Evolutionary conservation across 1,140 invertebrate genomes (phyloP), one percentile per base, ranked within the genome.

Genomic region (Cyphomyrmex costatus): DNA sequence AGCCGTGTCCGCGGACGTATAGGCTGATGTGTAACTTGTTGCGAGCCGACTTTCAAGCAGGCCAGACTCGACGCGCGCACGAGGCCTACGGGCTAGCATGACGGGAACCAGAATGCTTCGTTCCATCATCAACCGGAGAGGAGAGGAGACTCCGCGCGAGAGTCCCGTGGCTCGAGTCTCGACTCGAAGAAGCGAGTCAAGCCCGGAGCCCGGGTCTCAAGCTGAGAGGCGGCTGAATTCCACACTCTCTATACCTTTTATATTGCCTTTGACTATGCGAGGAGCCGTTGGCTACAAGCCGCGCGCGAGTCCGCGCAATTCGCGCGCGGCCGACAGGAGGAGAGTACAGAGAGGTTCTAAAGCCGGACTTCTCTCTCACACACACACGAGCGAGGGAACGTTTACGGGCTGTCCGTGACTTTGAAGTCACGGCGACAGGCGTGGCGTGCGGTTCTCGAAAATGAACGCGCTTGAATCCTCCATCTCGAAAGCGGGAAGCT

Each of bases 171-270:
- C 89, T 91, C 88, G 83, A 93, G 91, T 91, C n/a, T n/a, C 92
- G 77, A 80, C 77, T 84, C 82, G 86, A 73, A 85, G 85, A 90
- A 88, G 86, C 86, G 74, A 86, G 85, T 88, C 82, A 85, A 86
- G 73, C 80, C 71, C 71, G 71, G 82, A 85, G 82, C 83, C 53
- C 87, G 84, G 86, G 92, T 92, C 91, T 94, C 93, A 94, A 94
- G 93, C 93, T 93, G 93, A 93, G 93, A 94, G 92, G 87, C 93
- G 92, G 89, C 93, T 93, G 93, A 94, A 94, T 94, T 94, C 93
- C 93, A 93, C 91, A 91, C 91, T 92, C 92, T 92, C 92, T 93
- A 93, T 92, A 93, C 91, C 92, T 93, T 93, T 93, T 92, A 93
- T 93, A 93, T 93, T 93, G 89, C 92, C 91, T 92, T 93, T 93